phyloP scores from a whole-genome alignment of 1,140 invertebrate genomes.

The Globodera rostochiensis region DNA sequence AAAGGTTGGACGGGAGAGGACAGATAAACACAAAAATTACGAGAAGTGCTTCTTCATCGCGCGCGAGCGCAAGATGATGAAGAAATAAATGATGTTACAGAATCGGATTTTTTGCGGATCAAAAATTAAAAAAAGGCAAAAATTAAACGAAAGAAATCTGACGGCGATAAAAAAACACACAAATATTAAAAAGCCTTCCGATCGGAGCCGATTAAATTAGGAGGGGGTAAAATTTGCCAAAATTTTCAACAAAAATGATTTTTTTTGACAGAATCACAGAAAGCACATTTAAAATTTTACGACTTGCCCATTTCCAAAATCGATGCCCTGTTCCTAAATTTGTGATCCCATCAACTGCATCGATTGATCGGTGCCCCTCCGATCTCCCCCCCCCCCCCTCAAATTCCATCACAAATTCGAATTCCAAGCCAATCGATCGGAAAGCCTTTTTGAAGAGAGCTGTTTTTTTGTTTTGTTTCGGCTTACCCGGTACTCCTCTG shows the following conservation, averaged over 20 bases:
- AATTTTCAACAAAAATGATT: no score
- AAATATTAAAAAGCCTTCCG: not conserved
- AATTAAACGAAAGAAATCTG: not conserved
- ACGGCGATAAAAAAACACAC: not conserved
- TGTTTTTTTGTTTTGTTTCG: not conserved
- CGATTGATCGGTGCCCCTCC: not conserved
- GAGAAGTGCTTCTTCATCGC: not conserved
- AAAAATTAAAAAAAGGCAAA: not conserved
- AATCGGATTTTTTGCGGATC: not conserved
- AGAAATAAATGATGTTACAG: not conserved
- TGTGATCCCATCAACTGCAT: not conserved
- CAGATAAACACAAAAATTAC: not conserved
- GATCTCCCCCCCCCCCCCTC: not conserved
- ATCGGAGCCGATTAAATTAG: no score
- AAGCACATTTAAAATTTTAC: no score
- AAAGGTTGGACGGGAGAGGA: not conserved
- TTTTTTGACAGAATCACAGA: no score
- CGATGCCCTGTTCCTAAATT: not conserved
- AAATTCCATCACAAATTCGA: not conserved
- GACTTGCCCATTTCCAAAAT: not conserved
- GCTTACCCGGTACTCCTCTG: constrained; percentile 5
- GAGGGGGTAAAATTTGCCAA: no score
- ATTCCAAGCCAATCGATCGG: not conserved
- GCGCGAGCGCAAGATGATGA: not conserved
- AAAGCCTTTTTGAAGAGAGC: not conserved